Conservation (phyloP, 1,140 invertebrate genomes). For the Drosophila punjabiensis region DNA sequence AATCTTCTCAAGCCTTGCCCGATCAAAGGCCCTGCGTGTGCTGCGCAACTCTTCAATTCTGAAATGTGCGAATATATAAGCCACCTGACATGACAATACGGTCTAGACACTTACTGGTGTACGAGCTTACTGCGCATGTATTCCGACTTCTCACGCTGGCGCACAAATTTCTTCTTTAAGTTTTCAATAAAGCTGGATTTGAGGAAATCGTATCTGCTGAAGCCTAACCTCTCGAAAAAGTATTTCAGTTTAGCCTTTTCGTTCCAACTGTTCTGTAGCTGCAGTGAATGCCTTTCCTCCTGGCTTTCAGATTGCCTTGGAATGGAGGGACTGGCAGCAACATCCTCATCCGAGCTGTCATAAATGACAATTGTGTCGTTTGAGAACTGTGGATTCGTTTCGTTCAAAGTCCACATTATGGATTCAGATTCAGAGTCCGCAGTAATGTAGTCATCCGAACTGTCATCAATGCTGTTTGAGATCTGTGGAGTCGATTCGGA, state of each 20-base stretch:
- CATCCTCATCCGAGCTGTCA: background rate
- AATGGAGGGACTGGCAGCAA: background rate
- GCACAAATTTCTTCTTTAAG: conserved; percentile 7
- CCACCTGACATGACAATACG: background rate
- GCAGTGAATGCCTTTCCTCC: background rate
- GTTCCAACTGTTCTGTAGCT: background rate
- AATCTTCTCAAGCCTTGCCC: conserved; percentile 19
- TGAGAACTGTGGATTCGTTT: no score
- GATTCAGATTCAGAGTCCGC: no score
- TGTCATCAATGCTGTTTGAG: no score
- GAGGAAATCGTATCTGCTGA: conserved; percentile 20
- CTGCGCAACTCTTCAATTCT: conserved; percentile 34
- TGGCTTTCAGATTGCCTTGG: background rate
- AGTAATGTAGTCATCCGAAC: no score
- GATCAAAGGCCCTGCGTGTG: conserved; percentile 33
- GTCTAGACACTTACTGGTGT: conserved; percentile 22
- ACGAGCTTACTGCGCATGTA: conserved; percentile 2
- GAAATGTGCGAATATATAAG: background rate
- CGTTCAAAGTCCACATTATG: no score
- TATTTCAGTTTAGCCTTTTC: background rate
- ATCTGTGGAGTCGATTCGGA: no score
- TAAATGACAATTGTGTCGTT: no score
- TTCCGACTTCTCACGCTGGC: background rate
- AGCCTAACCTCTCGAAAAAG: background rate
- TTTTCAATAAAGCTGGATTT: conserved; percentile 17